Conservation (phyloP, 2,797 vertebrate genomes). For the Artibeus lituratus region DNA sequence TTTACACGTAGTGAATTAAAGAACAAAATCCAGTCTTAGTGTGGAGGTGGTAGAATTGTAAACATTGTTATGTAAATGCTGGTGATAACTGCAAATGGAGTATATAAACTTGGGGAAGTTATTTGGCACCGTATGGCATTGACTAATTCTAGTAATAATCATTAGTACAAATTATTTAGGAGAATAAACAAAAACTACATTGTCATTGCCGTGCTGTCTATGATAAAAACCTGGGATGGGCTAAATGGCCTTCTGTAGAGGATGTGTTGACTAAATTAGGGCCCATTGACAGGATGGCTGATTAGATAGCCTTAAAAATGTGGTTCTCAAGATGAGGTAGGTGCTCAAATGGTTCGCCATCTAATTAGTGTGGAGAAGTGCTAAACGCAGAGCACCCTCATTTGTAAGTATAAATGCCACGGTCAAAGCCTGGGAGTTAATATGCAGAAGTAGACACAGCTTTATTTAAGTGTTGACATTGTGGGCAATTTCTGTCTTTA, state of each 20-base stretch:
- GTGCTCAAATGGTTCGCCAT: background rate
- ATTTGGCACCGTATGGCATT: background rate
- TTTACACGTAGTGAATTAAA: background rate
- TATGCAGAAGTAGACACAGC: background rate
- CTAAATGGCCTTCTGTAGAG: background rate
- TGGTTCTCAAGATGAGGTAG: slow-evolving; percentile 28
- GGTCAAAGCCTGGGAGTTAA: slow-evolving; percentile 20
- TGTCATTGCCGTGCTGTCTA: background rate
- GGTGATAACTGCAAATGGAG: background rate
- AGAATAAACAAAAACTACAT: background rate
- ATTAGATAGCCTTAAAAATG: slow-evolving; percentile 3
- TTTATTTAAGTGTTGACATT: background rate
- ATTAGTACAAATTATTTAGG: background rate
- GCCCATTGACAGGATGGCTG: background rate
- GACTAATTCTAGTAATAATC: background rate
- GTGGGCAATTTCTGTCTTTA: background rate
- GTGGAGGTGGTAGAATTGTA: background rate
- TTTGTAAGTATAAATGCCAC: background rate
- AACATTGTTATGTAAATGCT: background rate
- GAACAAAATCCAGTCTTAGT: background rate
- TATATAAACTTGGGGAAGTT: background rate
- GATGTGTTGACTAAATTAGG: background rate
- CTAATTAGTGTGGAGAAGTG: slow-evolving; percentile 37
- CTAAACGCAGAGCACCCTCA: background rate
- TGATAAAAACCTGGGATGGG: background rate